A percentile compares a stretch with the other conserved stretches of the same genome.
Evolutionary conservation across 2,797 vertebrate genomes (phyloP).

Genomic region (Sebastes nivosus): DNA sequence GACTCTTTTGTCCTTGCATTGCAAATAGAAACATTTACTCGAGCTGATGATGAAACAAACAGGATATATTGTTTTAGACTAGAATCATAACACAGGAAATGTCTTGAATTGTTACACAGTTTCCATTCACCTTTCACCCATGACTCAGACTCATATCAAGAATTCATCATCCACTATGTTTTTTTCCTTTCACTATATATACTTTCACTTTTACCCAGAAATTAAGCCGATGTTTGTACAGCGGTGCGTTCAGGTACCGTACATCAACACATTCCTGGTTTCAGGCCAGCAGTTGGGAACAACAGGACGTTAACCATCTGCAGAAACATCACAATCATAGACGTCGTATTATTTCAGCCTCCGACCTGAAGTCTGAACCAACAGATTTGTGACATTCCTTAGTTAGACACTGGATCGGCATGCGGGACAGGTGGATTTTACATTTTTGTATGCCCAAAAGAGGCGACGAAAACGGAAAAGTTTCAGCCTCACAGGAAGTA

Average conservation of each 20-base stretch:
- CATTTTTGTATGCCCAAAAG: conserved; percentile 24
- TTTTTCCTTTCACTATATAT: neutral
- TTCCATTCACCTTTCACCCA: conserved; percentile 6
- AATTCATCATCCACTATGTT: neutral
- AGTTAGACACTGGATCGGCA: conserved; percentile 19
- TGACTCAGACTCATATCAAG: conserved; percentile 12
- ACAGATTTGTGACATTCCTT: conserved; percentile 42
- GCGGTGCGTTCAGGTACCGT: conserved; percentile 3
- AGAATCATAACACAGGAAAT: neutral
- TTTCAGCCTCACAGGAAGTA: conserved; percentile 8
- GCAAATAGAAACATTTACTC: neutral
- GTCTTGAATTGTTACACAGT: neutral
- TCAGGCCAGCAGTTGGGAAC: conserved; percentile 5
- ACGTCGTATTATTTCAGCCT: conserved; percentile 49
- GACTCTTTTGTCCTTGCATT: neutral
- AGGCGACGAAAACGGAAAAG: conserved; percentile 16
- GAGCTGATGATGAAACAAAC: neutral
- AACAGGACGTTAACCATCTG: neutral
- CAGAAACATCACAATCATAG: conserved; percentile 8
- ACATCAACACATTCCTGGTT: neutral
- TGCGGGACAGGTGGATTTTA: conserved; percentile 15
- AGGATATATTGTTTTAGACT: neutral
- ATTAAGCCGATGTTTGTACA: conserved; percentile 32
- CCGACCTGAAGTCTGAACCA: conserved; percentile 28
- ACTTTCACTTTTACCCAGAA: neutral